phyloP scores from a whole-genome alignment of 2,797 vertebrate species.

The Picus viridis region DNA sequence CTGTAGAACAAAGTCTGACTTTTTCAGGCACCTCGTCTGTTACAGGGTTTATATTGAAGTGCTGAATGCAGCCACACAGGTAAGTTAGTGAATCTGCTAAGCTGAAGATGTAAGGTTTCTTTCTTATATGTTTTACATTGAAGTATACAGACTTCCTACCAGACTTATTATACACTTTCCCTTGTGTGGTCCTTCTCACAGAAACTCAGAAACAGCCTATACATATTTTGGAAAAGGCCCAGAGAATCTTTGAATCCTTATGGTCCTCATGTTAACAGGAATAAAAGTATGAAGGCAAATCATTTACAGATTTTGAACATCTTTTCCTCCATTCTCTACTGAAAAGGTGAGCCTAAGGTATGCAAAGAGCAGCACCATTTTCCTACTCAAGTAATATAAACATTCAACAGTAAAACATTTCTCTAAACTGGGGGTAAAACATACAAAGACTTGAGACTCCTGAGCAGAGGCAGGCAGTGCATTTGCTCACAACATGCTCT shows the following conservation, averaged over 20 bases:
- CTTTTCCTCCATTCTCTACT: background rate
- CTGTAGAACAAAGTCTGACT: background rate
- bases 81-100: background rate
- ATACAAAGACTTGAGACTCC: background rate
- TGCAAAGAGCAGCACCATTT: background rate
- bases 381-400: background rate
- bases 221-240: background rate
- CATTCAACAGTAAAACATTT: constrained; percentile 2
- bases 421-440: background rate
- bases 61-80: background rate
- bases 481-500: background rate
- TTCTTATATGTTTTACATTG: background rate
- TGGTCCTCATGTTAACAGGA: background rate
- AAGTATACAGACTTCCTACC: background rate
- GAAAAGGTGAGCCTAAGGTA: background rate
- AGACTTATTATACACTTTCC: background rate
- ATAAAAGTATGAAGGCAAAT: background rate
- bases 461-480: background rate
- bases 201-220: background rate
- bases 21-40: background rate
- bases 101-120: background rate
- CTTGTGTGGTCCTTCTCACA: background rate
- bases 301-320: background rate
- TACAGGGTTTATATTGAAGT: background rate
- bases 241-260: constrained; percentile 5